Conservation (phyloP, 2,797 vertebrate species). For the Urocyon cinereoargenteus region DNA sequence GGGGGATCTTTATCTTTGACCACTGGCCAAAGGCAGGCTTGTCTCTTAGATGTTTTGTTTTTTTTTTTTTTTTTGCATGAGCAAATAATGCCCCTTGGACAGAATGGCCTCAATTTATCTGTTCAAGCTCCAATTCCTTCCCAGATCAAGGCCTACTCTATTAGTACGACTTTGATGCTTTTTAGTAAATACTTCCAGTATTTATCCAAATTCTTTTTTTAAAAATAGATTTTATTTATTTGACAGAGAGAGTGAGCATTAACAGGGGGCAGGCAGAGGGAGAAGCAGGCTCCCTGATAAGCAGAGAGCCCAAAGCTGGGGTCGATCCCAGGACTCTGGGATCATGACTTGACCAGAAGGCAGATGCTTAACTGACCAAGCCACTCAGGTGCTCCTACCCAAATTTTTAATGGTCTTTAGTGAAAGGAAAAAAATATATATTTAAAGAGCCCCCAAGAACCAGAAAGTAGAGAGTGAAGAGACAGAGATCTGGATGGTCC, state of each 20-base stretch:
- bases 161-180: constrained; percentile 4
- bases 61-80: neutral
- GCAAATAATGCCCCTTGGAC: constrained; percentile 5
- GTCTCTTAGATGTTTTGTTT: neutral
- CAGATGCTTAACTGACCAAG: neutral
- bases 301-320: neutral
- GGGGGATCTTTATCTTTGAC: neutral
- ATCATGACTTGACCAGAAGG: neutral
- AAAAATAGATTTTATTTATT: neutral
- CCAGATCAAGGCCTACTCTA: neutral
- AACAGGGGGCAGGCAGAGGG: neutral
- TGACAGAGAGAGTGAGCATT: neutral
- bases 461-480: constrained; percentile 11
- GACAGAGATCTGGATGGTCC: neutral
- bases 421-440: neutral
- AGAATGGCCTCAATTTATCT: constrained; percentile 32
- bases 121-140: constrained; percentile 14
- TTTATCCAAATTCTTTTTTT: constrained; percentile 28
- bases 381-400: neutral
- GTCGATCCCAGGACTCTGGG: neutral
- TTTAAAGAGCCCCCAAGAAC: neutral
- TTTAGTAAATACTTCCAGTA: constrained; percentile 11
- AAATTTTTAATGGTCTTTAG: constrained; percentile 32
- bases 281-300: neutral
- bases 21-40: constrained; percentile 11